Evolutionary conservation across 2,797 vertebrate genomes (phyloP), one percentile per base, ranked within the genome.

Genomic region (Ispidina picta): DNA sequence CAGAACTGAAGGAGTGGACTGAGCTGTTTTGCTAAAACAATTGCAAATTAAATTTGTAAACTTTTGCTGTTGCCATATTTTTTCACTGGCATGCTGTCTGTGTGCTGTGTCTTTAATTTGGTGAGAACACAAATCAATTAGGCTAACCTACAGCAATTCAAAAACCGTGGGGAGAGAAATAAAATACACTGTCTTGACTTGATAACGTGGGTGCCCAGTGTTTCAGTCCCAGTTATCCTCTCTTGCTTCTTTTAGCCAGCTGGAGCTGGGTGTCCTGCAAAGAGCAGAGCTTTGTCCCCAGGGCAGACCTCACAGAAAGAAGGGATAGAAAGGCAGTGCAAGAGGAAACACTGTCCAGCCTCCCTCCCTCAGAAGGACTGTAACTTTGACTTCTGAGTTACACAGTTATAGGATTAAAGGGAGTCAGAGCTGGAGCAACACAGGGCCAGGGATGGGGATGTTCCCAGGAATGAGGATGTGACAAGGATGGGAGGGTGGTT

Each of bases 21-120:
- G 91, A 97, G 91, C 94, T 96, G 96, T 97, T 97, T 97, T 96
- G 93, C 93, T 95, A 95, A 93, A 97, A 96, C 94, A 96, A 91
- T 96, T 72, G 95, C 93, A 97, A 95, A 96, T 96, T 73, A 95
- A 95, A 92, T 95, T 91, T 96, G 97, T 97, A 94, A 97, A 96
- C 92, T 96, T 97, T 94, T 33, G 52, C 88, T 87, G 81, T 84
- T 97, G 95, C 95, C 95, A 88, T 96, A 92, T 96, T 95, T 96
- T 56, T 96, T 81, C 87, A 65, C 93, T 93, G 95, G 93, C 90
- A 70, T 9, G 89, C 56, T 93, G 23, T 93, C 75, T 94, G 78
- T 10, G 73, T 54, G 58, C 73, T 90, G 71, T 78, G 92, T 88
- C 70, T 49, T 89, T 95, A 72, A 58, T 94, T 93, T 92, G 90